A percentile compares a stretch with the other conserved stretches of the same genome.
These are phyloP conservation scores for Riptortus pedestris DNA, from an alignment of 1,140 invertebrate species.

Conservation along the genomic window DNA sequence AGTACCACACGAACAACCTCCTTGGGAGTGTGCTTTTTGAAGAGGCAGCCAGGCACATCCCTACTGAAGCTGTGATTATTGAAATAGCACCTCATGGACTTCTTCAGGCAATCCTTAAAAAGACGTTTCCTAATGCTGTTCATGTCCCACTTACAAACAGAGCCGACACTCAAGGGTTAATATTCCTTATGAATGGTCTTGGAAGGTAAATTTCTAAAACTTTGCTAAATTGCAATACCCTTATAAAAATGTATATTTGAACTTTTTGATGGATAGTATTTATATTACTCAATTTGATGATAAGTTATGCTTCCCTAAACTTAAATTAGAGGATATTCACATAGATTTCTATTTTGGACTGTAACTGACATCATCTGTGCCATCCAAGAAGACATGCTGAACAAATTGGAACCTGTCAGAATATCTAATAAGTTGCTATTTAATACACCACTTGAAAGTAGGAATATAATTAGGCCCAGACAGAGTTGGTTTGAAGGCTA, in stretches of 20 bases:
- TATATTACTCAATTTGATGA: background rate
- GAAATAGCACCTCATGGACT: conserved; percentile 51
- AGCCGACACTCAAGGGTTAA: conserved; percentile 39
- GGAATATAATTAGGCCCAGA: too few species aligned
- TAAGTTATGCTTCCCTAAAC: too few species aligned
- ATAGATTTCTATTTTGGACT: too few species aligned
- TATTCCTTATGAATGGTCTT: conserved; percentile 40
- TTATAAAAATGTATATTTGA: too few species aligned
- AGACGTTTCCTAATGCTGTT: conserved; percentile 41
- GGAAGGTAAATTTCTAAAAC: conserved; percentile 46
- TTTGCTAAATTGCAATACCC: background rate
- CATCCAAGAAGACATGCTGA: too few species aligned
- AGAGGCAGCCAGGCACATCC: conserved; percentile 46
- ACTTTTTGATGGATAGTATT: too few species aligned
- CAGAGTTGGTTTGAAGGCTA: too few species aligned
- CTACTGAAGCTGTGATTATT: conserved; percentile 46
- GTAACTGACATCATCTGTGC: too few species aligned
- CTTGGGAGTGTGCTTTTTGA: conserved; percentile 49
- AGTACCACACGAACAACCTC: conserved; percentile 59
- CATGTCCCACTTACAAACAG: conserved; percentile 50
- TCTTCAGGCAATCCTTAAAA: conserved; percentile 48
- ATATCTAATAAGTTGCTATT: too few species aligned
- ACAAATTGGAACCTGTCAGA: too few species aligned
- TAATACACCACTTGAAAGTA: too few species aligned
- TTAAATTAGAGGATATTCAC: too few species aligned